Conservation (phyloP, 2,888 invertebrate genomes). For the Pristionchus exspectatus region DNA sequence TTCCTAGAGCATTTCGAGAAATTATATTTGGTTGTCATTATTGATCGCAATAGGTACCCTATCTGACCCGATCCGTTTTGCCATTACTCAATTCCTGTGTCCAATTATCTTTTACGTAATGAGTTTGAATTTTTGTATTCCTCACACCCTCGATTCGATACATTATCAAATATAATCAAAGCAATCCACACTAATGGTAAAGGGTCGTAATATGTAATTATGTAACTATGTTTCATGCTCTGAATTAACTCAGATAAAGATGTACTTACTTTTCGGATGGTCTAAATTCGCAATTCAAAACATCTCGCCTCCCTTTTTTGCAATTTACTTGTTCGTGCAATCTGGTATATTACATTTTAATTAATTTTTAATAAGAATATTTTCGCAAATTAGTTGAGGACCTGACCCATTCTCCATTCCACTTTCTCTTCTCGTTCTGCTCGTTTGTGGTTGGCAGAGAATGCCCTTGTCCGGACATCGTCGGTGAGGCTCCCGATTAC, state of each 20-base stretch:
- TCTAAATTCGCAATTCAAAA: too few species aligned
- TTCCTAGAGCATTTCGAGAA: conserved; percentile 13
- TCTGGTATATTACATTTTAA: too few species aligned
- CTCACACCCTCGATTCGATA: not conserved
- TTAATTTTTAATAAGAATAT: not conserved
- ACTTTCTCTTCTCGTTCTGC: not conserved
- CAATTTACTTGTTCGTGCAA: too few species aligned
- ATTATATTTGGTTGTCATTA: conserved; percentile 21
- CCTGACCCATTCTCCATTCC: not conserved
- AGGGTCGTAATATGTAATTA: not conserved
- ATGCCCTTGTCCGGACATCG: conserved; percentile 17
- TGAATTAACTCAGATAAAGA: conserved; percentile 7
- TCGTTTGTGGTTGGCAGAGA: not conserved
- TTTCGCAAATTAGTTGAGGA: not conserved
- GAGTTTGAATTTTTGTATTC: not conserved
- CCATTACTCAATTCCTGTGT: not conserved
- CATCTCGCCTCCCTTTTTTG: too few species aligned
- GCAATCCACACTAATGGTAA: not conserved
- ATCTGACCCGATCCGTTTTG: not conserved
- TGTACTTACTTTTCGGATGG: not conserved
- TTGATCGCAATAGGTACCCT: not conserved
- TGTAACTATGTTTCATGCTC: not conserved
- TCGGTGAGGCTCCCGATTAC: conserved; percentile 4
- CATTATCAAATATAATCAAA: not conserved
- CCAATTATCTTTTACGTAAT: not conserved